These are phyloP conservation scores for Cynopterus brachyotis DNA, from an alignment of 2,113 vertebrate genomes.

Conservation along the genomic window DNA sequence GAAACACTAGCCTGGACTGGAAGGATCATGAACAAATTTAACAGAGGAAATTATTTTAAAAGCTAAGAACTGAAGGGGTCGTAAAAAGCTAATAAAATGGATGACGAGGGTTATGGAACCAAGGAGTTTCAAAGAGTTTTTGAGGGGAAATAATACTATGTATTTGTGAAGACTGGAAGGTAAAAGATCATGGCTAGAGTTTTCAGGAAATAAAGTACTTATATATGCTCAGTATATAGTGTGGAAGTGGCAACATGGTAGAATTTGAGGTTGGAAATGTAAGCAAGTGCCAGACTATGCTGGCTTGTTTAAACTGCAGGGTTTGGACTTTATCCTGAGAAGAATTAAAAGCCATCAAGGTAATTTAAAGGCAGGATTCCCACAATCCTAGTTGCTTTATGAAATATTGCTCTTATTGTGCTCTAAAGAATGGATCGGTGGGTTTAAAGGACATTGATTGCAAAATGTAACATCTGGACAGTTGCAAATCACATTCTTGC, in stretches of 20 bases:
- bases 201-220: neutral
- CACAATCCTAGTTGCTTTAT: neutral
- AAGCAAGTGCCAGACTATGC: neutral
- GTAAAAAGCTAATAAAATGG: neutral
- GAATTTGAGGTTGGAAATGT: neutral
- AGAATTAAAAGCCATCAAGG: neutral
- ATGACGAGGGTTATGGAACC: neutral
- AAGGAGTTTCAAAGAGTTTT: neutral
- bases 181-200: neutral
- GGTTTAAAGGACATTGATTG: neutral
- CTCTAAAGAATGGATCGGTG: neutral
- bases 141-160: neutral
- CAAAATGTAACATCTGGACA: neutral
- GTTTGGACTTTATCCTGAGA: neutral
- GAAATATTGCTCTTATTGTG: neutral
- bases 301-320: neutral
- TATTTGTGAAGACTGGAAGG: neutral
- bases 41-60: neutral
- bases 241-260: neutral
- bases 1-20: neutral
- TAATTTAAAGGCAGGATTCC: neutral
- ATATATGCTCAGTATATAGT: accelerated
- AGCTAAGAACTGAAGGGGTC: neutral
- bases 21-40: neutral
- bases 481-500: neutral